Evolutionary conservation across 2,113 vertebrate genomes (phyloP).

Genomic region (Petromus typicus): DNA sequence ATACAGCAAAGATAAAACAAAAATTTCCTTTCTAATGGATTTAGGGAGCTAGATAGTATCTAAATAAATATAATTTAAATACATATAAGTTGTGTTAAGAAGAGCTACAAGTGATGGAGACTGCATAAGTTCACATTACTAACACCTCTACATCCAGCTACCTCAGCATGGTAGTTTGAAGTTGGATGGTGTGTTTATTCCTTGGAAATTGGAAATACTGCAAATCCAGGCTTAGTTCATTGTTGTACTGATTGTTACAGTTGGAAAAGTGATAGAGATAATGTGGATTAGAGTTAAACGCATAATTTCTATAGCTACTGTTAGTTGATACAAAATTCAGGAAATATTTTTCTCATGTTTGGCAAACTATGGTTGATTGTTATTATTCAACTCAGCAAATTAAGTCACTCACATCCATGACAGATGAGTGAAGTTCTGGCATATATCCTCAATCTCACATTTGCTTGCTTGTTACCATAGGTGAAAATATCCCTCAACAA

Average conservation of each 20-base stretch:
- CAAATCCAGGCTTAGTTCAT: background rate
- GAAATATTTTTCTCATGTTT: background rate
- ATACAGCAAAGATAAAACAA: background rate
- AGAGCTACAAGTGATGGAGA: background rate
- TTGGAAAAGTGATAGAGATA: conserved; percentile 2
- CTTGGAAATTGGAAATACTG: background rate
- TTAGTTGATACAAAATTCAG: background rate
- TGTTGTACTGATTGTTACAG: background rate
- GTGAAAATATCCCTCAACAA: background rate
- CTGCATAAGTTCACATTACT: background rate
- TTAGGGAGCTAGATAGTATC: background rate
- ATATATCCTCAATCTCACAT: background rate
- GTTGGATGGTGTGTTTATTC: background rate
- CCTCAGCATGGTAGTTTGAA: background rate
- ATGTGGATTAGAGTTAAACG: background rate
- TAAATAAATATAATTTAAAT: background rate
- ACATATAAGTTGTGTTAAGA: background rate
- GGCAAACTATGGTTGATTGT: background rate
- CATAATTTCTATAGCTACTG: background rate
- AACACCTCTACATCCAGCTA: background rate
- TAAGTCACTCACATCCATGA: background rate
- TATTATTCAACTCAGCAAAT: background rate
- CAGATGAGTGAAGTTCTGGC: background rate
- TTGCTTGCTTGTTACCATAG: background rate
- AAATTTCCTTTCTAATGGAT: background rate